phyloP scores from a whole-genome alignment of 2,797 vertebrate genomes.

The Onychomys torridus region DNA sequence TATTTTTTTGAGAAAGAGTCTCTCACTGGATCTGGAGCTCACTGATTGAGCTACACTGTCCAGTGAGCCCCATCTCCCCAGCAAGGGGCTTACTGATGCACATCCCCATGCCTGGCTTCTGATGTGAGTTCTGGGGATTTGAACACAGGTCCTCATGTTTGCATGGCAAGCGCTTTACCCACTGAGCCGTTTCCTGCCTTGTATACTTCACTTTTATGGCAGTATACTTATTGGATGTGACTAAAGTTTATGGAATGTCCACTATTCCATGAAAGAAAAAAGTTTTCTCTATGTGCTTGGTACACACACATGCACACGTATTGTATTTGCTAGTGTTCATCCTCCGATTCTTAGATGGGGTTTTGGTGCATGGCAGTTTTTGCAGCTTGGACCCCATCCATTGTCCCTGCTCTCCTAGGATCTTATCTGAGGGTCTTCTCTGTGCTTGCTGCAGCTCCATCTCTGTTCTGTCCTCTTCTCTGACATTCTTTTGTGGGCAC shows the following conservation, averaged over 20 bases:
- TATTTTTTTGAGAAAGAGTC: not conserved
- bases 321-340: not conserved
- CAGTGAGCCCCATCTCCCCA: not conserved
- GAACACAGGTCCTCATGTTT: not conserved
- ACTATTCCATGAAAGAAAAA: not conserved
- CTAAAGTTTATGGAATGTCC: constrained; percentile 21
- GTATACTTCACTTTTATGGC: not conserved
- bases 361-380: fast-evolving
- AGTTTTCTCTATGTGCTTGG: not conserved
- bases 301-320: not conserved
- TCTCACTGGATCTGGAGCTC: not conserved
- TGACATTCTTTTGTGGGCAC: not conserved
- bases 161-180: not conserved
- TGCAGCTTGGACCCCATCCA: not conserved
- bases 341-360: not conserved
- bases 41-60: not conserved
- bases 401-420: not conserved
- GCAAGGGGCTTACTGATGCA: too few relatives aligned
- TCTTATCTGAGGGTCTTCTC: not conserved
- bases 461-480: not conserved
- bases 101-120: not conserved
- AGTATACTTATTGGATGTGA: not conserved
- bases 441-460: not conserved
- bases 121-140: not conserved
- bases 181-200: not conserved